phyloP scores from a whole-genome alignment of 2,888 invertebrate species.

The Halocaridina rubra region DNA sequence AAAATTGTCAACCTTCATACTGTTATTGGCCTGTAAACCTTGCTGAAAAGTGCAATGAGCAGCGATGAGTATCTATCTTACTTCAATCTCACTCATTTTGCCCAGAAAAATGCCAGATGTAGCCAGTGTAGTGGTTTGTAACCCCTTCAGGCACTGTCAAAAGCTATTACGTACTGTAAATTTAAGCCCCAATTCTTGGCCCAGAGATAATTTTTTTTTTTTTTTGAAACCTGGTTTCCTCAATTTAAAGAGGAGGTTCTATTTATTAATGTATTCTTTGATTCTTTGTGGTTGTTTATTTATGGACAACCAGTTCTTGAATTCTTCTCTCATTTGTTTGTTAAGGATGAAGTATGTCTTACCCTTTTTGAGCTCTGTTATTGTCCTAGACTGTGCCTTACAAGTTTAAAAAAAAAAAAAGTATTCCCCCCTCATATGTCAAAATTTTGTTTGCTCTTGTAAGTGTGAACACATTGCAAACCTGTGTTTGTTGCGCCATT shows the following conservation, averaged over 20 bases:
- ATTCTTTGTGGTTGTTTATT: background rate
- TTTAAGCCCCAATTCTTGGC: conserved; percentile 38
- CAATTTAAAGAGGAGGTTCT: background rate
- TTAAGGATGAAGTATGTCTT: conserved; percentile 41
- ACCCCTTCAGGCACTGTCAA: conserved; percentile 1
- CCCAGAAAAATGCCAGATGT: background rate
- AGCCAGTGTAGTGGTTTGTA: background rate
- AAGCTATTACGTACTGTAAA: conserved; percentile 12
- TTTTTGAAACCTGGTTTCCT: too few relatives aligned
- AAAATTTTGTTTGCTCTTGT: conserved; percentile 50
- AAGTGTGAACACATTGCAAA: conserved; percentile 54
- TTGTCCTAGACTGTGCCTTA: conserved; percentile 52
- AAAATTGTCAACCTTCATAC: too few relatives aligned
- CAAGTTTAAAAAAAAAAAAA: conserved; percentile 19
- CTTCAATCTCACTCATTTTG: background rate
- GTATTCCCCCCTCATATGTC: conserved; percentile 43
- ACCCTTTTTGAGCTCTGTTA: conserved; percentile 42
- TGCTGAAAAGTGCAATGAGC: too few relatives aligned
- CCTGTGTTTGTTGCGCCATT: conserved; percentile 55
- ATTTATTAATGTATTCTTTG: background rate
- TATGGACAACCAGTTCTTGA: background rate
- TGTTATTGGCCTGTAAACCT: too few relatives aligned
- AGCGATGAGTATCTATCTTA: too few relatives aligned
- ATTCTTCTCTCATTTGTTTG: background rate
- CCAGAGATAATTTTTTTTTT: background rate